Percentiles rank a stretch among this genome's conserved stretches.
phyloP scores from a whole-genome alignment of 2,888 invertebrate species.

The Ormyrus labotus region DNA sequence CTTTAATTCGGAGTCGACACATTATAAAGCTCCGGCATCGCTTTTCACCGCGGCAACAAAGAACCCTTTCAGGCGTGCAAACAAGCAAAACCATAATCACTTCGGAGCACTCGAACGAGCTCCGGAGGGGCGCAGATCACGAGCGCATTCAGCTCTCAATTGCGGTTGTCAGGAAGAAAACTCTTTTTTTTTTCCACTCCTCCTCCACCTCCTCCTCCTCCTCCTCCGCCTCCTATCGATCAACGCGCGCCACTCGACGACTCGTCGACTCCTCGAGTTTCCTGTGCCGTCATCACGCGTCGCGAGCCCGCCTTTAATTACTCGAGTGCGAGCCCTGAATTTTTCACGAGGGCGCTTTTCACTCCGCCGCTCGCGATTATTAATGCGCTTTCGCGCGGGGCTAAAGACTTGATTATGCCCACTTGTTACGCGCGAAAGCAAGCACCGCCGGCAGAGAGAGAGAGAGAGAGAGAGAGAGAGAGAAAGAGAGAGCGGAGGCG shows the following conservation, averaged over 20 bases:
- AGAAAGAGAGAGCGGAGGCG: neutral
- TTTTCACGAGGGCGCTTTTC: slow-evolving; percentile 25
- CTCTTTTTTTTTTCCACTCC: too few relatives aligned
- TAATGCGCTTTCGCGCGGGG: slow-evolving; percentile 9
- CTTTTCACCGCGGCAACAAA: too few relatives aligned
- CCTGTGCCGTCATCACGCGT: neutral
- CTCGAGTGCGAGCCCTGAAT: slow-evolving; percentile 22
- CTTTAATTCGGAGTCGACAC: too few relatives aligned
- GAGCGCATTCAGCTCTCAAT: too few relatives aligned
- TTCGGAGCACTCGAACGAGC: neutral
- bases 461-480: too few relatives aligned
- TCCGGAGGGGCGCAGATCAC: neutral
- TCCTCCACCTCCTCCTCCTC: neutral
- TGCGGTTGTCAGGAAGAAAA: slow-evolving; percentile 1
- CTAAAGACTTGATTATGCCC: slow-evolving; percentile 25
- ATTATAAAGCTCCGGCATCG: too few relatives aligned
- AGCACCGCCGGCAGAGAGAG: too few relatives aligned
- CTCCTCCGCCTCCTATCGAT: neutral
- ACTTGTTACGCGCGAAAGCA: slow-evolving; percentile 23
- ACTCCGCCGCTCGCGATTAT: slow-evolving; percentile 7
- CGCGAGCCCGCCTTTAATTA: slow-evolving; percentile 27
- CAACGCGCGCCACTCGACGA: neutral
- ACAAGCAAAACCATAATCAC: too few relatives aligned
- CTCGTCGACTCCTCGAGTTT: neutral
- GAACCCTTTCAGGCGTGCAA: too few relatives aligned